Conservation (phyloP, 2,888 invertebrate species). For the Lucinisca nassula region DNA sequence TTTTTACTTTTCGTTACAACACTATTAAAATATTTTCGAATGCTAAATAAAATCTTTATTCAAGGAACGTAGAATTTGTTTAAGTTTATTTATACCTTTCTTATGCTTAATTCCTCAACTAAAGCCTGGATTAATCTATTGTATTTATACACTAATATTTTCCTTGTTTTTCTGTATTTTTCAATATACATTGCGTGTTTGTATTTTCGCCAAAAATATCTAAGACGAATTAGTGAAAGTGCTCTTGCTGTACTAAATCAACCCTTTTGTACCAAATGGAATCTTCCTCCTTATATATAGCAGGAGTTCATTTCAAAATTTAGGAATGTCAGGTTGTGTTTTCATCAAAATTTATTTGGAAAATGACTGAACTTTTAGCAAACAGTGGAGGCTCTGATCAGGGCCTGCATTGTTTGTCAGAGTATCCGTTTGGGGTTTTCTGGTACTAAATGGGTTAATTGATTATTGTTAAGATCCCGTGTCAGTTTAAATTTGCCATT, state of each 20-base stretch:
- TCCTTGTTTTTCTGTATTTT: constrained; percentile 66
- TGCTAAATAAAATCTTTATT: constrained; percentile 50
- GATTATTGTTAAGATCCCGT: constrained; percentile 25
- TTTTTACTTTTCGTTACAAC: constrained; percentile 46
- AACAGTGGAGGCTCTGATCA: too few relatives aligned
- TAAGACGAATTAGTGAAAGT: constrained; percentile 28
- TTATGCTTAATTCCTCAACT: constrained; percentile 41
- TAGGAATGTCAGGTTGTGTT: too few relatives aligned
- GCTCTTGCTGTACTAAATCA: constrained; percentile 14
- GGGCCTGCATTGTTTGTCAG: too few relatives aligned
- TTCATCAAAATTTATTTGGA: too few relatives aligned
- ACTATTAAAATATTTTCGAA: constrained; percentile 41
- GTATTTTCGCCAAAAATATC: not conserved
- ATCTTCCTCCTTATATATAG: too few relatives aligned
- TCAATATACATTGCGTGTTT: constrained; percentile 62
- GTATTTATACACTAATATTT: constrained; percentile 66
- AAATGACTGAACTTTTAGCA: too few relatives aligned
- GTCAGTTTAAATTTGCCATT: constrained; percentile 10
- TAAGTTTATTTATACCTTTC: constrained; percentile 61
- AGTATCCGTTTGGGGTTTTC: too few relatives aligned
- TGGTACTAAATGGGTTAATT: too few relatives aligned
- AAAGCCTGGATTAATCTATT: constrained; percentile 54
- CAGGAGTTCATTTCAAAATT: too few relatives aligned
- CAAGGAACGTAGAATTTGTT: constrained; percentile 37
- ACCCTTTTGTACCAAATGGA: too few relatives aligned